phyloP scores from a whole-genome alignment of 2,113 vertebrate genomes.

The Aleadryas rufinucha region DNA sequence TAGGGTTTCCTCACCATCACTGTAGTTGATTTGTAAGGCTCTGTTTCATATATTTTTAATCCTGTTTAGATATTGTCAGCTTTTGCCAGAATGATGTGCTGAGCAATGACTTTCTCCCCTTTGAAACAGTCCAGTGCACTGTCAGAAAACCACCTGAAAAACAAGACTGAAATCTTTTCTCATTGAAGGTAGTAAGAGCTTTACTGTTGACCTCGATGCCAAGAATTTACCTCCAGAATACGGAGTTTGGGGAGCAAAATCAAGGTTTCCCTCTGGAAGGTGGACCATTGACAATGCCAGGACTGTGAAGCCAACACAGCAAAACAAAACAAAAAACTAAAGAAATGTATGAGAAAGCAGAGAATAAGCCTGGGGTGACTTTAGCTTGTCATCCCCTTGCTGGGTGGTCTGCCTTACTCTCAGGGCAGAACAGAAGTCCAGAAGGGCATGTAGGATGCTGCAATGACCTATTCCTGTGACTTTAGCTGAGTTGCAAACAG shows the following conservation, averaged over 20 bases:
- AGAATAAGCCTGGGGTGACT: neutral
- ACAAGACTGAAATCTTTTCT: neutral
- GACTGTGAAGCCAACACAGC: neutral
- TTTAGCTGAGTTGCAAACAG: neutral
- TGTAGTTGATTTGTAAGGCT: neutral
- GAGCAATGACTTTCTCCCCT: neutral
- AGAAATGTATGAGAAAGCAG: neutral
- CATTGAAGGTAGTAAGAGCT: neutral
- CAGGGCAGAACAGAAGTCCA: neutral
- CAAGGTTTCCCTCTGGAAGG: neutral
- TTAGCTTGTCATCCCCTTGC: neutral
- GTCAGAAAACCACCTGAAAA: neutral
- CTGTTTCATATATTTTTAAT: neutral
- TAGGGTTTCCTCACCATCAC: neutral
- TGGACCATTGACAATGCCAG: neutral
- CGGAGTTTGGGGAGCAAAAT: neutral
- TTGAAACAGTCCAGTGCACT: neutral
- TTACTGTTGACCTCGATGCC: neutral
- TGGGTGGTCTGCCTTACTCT: neutral
- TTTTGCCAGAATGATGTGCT: neutral
- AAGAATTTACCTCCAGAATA: neutral
- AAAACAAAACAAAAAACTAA: too few relatives aligned
- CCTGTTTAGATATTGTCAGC: neutral
- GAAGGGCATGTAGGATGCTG: neutral
- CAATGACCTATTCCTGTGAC: neutral